Base-by-base conservation (phyloP, 2,797 vertebrate genomes). In the Schizopygopsis pylzovi region DNA sequence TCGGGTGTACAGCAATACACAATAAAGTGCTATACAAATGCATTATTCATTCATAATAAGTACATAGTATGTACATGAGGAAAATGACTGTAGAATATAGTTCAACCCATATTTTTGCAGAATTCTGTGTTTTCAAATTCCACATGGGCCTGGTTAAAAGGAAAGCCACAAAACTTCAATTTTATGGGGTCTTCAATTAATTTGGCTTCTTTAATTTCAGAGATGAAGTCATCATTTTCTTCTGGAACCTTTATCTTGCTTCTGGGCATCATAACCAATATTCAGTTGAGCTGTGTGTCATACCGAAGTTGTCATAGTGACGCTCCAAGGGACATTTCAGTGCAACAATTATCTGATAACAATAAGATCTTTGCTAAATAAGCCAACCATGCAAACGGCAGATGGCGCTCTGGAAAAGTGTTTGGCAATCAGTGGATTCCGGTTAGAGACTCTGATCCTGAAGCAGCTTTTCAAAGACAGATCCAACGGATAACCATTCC, bases 371-470 rank as follows among this genome's bases (percentile, higher is more conserved):
- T 59, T n/a, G 4, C 8, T 71, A 73, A 61, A 65, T 49, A 65
- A 73, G 41, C 22, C 43, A 73, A 41, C 72, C 54, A 3, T 63
- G 56, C 22, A 49, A 54, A 37, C 85, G 37, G 71, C 85, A 88
- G 85, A 88, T 86, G 85, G 87, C 37, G 87, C 81, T 71, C 41
- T 81, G 54, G 71, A 9, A 33, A 16, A 63, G 11, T 45, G 39
- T n/a, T 20, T 59, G 70, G 33, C n/a, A 73, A 81, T 72, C 78
- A 73, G 47, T 63, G 33, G 68, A 72, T 52, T 71, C 39, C 0
- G 16, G 37, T 59, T 28, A 73, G n/a, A 71, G 65, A 59, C 39
- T 4, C 22, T 73, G 54, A 73, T 52, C 25, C 54, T 81, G 79
- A 22, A 72, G 41, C 76, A 72, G 67, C 77, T 72, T 33, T 85